phyloP scores from a whole-genome alignment of 1,140 invertebrate species.

The Bemisia tabaci region DNA sequence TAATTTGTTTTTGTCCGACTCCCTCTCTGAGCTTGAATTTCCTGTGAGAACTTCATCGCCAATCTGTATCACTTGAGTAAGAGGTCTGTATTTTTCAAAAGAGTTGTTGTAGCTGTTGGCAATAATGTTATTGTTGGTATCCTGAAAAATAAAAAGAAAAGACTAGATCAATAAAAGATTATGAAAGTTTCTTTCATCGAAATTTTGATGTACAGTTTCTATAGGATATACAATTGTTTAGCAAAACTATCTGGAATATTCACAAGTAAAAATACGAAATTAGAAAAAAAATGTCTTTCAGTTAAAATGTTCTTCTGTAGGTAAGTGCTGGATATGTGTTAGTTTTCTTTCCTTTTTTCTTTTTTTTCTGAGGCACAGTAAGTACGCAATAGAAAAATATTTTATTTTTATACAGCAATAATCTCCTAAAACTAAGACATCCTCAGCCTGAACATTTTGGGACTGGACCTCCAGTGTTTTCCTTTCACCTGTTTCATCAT shows the following conservation, averaged over 20 bases:
- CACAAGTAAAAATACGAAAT: too few species aligned
- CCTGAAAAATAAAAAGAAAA: constrained; percentile 9
- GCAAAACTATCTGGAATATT: neutral
- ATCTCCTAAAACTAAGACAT: too few species aligned
- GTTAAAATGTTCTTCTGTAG: too few species aligned
- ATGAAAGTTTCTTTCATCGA: neutral
- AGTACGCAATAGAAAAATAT: too few species aligned
- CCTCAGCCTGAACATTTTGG: too few species aligned
- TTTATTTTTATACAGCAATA: too few species aligned
- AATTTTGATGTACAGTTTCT: neutral
- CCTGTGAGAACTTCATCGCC: constrained; percentile 19
- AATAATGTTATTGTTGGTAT: constrained; percentile 3
- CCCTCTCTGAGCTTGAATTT: neutral
- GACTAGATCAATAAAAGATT: neutral
- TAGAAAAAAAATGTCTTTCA: too few species aligned
- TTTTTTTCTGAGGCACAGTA: too few species aligned
- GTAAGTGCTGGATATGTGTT: too few species aligned
- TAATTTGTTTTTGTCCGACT: neutral
- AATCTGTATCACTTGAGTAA: constrained; percentile 28
- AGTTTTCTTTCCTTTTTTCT: too few species aligned
- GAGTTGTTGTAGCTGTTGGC: constrained; percentile 22
- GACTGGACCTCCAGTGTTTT: too few species aligned
- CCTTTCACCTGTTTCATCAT: too few species aligned
- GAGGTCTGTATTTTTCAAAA: neutral
- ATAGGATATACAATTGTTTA: neutral